A percentile compares a stretch with the other conserved stretches of the same genome.
These are phyloP conservation scores for Stenopsyche tienmushanensis DNA, from an alignment of 1,140 invertebrate species.

Conservation along the genomic window DNA sequence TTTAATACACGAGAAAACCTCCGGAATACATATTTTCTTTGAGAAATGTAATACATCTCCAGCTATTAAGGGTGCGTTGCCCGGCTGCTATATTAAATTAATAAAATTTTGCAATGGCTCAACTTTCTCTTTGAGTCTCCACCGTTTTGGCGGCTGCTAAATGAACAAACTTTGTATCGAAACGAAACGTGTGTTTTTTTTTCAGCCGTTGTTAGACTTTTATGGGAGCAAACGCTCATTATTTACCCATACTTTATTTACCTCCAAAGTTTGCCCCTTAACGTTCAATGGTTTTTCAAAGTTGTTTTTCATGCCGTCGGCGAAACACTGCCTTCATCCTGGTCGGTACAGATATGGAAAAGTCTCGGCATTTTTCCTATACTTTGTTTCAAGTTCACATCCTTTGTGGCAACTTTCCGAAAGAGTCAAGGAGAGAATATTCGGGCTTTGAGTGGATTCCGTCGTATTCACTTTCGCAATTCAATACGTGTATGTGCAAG, in stretches of 20 bases:
- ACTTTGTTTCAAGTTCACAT: conserved; percentile 3
- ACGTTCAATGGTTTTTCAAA: conserved; percentile 31
- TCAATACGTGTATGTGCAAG: too few species aligned
- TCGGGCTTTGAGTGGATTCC: too few species aligned
- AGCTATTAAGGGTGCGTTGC: neutral
- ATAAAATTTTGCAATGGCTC: neutral
- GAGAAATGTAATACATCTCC: neutral
- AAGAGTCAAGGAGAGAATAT: too few species aligned
- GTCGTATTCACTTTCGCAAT: too few species aligned
- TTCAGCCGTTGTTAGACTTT: conserved; percentile 15
- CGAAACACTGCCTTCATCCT: neutral
- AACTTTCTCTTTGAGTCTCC: neutral
- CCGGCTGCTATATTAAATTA: neutral
- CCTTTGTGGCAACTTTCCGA: neutral
- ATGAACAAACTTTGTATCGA: conserved; percentile 21
- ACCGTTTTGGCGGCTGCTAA: conserved; percentile 1
- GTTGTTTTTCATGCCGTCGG: conserved; percentile 14
- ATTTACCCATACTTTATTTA: conserved; percentile 34
- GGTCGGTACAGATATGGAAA: neutral
- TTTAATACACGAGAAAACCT: too few species aligned
- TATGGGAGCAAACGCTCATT: conserved; percentile 32
- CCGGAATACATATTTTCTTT: neutral
- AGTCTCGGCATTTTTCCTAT: neutral
- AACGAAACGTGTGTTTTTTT: conserved; percentile 22
- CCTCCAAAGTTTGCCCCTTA: conserved; percentile 26